Percentiles rank a stretch among this genome's conserved stretches.
phyloP scores from a whole-genome alignment of 37 sponge, comb jelly and placozoan species.

The Agelas oroides region DNA sequence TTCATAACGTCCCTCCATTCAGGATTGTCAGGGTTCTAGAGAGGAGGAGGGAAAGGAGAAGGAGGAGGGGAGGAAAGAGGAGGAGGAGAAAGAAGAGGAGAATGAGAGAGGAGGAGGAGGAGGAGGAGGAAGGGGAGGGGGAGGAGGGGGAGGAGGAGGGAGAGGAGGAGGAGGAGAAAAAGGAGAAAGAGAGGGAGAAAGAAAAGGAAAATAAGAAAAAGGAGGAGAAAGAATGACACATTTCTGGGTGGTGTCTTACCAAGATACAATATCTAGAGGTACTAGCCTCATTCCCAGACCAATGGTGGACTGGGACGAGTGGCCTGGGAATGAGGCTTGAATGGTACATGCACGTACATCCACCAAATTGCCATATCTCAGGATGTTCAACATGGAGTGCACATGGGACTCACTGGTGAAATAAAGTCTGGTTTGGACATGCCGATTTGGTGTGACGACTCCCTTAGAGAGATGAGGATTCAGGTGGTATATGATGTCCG shows the following conservation, averaged over 20 bases:
- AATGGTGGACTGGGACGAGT: too few relatives aligned
- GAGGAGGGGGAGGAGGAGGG: too few relatives aligned
- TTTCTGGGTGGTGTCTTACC: background rate
- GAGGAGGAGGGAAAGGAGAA: background rate
- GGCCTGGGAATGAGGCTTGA: too few relatives aligned
- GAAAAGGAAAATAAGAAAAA: background rate
- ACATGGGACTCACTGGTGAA: slow-evolving; percentile 97
- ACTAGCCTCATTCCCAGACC: too few relatives aligned
- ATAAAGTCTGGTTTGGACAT: slow-evolving; percentile 94
- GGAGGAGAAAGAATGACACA: background rate
- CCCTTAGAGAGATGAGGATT: slow-evolving; percentile 76
- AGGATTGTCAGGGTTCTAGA: slow-evolving; percentile 40
- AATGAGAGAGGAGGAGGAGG: too few relatives aligned
- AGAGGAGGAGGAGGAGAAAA: background rate
- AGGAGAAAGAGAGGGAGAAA: background rate
- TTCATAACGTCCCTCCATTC: slow-evolving; percentile 66
- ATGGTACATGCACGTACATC: too few relatives aligned
- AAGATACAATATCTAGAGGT: too few relatives aligned
- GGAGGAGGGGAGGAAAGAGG: slow-evolving; percentile 1
- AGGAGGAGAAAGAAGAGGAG: background rate
- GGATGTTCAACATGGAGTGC: slow-evolving; percentile 83
- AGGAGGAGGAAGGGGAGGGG: slow-evolving; percentile 9
- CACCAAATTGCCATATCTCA: slow-evolving; percentile 75
- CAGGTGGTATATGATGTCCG: slow-evolving; percentile 77
- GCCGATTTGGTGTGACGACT: slow-evolving; percentile 79